Conservation (phyloP, 2,113 vertebrate species). For the Percopsis transmontana region DNA sequence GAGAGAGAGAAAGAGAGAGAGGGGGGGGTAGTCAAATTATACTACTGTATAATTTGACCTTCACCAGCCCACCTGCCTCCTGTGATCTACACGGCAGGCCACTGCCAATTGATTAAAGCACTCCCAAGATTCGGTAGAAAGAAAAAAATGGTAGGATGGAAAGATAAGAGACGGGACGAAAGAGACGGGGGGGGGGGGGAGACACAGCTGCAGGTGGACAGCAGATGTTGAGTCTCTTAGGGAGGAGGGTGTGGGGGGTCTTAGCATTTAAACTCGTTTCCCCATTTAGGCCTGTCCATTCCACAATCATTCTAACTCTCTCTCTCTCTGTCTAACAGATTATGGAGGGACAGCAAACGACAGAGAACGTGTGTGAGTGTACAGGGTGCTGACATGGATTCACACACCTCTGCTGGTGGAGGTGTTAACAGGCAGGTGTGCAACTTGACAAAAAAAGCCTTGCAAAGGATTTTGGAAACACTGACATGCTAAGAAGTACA, state of each 20-base stretch:
- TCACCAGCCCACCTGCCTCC: conserved; percentile 55
- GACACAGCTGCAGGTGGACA: conserved; percentile 69
- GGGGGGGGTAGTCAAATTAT: conserved; percentile 37
- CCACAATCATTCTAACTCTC: conserved; percentile 32
- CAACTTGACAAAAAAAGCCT: no score
- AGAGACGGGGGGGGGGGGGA: not conserved
- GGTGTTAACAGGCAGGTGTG: no score
- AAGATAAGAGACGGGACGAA: conserved; percentile 9
- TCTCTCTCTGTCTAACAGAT: conserved; percentile 51
- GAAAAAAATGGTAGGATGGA: not conserved
- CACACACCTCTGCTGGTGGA: no score
- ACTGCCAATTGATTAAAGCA: conserved; percentile 50
- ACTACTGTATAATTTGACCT: conserved; percentile 60
- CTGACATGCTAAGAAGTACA: no score
- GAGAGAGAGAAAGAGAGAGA: conserved; percentile 13
- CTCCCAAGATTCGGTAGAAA: conserved; percentile 17
- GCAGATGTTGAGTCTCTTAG: conserved; percentile 62
- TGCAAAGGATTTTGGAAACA: no score
- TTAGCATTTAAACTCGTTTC: conserved; percentile 45
- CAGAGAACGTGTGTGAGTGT: no score
- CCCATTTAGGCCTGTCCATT: conserved; percentile 53
- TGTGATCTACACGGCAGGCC: conserved; percentile 40
- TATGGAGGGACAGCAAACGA: no score
- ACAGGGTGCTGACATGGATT: no score
- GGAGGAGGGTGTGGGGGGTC: conserved; percentile 16